These are phyloP conservation scores for Nesoenas mayeri DNA, from an alignment of 2,113 vertebrate genomes.

Conservation along the genomic window DNA sequence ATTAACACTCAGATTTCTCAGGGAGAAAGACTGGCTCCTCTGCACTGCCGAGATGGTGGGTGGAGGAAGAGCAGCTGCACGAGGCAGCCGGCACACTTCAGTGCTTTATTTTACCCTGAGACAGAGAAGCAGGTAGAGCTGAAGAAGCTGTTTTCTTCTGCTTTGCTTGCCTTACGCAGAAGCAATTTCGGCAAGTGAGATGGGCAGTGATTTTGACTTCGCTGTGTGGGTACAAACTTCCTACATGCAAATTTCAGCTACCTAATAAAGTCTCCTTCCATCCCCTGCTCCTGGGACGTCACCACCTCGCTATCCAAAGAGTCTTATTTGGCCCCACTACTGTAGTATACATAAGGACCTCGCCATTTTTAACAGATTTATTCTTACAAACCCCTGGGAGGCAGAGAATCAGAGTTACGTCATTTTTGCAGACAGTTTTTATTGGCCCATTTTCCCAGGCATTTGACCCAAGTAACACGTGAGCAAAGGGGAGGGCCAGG, in stretches of 20 bases:
- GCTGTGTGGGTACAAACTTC: not conserved
- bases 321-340: not conserved
- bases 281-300: not conserved
- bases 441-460: not conserved
- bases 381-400: not conserved
- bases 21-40: not conserved
- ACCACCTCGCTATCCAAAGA: not conserved
- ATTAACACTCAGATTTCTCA: constrained; percentile 47
- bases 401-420: not conserved
- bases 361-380: not conserved
- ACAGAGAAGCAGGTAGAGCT: not conserved
- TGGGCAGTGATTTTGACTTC: not conserved
- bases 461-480: no score
- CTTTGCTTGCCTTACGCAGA: not conserved
- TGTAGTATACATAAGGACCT: not conserved
- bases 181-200: not conserved
- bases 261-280: not conserved
- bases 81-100: not conserved
- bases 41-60: not conserved
- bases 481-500: rapidly evolving
- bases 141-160: not conserved
- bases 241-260: not conserved
- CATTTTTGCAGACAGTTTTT: not conserved
- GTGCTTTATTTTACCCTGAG: not conserved
- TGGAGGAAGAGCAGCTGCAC: rapidly evolving